Base-by-base conservation (phyloP, 2,797 vertebrate genomes). In the Serranus cabrilla region DNA sequence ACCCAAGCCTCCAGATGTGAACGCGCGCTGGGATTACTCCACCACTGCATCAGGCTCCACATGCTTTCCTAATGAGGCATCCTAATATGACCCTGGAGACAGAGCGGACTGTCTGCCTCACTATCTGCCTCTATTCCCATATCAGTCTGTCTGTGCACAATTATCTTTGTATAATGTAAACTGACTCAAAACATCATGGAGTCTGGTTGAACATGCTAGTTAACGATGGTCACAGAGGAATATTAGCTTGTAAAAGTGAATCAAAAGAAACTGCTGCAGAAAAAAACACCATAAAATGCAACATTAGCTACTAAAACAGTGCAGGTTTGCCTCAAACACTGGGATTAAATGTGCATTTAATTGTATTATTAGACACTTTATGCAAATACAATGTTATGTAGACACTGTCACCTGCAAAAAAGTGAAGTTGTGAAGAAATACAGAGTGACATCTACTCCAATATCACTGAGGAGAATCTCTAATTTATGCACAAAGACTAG, bases 1-100 rank as follows among this genome's bases (percentile, higher is more conserved):
- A 92, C 94, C 91, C 87, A 83, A 92, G 89, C 90, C 89, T 95
- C 94, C 94, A 96, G 94, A 95, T 95, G 94, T 95, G 93, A 90
- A 89, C 83, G 73, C 78, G 79, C 76, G 49, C 81, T 88, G 85
- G 92, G 92, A 95, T 94, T 94, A 95, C 92, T 93, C 85, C 89
- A 90, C 87, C 87, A 74, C 89, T 89, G 88, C 91, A 93, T 87
- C 88, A 76, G 79, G 83, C 89, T 90, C 89, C 92, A 93, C 92
- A 93, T 91, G 91, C 93, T 91, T 90, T 89, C 81, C 91, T 90
- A 91, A 92, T 87, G 87, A 94, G 81, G 87, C 84, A 92, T 93
- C 92, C 93, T 86, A 83, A 93, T 86, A 89, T 85, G 92, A 94
- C 93, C 93, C 88, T 56, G 76, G 83, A 90, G 89, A 90, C 81